Base-by-base conservation (phyloP, 2,888 invertebrate genomes). In the Lepetodrilus schrolli region DNA sequence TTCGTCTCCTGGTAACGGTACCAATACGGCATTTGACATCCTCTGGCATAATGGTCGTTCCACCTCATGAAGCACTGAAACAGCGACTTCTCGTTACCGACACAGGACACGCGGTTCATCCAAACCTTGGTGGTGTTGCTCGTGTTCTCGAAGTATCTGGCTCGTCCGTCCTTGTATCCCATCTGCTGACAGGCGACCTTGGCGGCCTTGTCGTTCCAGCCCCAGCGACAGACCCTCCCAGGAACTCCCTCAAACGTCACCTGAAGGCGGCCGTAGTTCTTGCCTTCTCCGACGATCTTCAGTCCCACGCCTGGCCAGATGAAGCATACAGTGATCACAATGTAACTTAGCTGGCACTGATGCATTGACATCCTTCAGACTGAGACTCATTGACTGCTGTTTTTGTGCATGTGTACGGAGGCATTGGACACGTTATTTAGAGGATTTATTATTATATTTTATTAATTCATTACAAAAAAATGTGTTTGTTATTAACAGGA, bases 121-220 rank as follows among this genome's bases (percentile, higher is more conserved):
- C 68, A 68, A 21, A 68, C 47, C n/a, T 97, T 97, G 91, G 97
- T 98, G 86, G 94, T 94, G 80, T 99, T 97, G n/a, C 74, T 74
- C 0, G 76, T 65, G 5, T 66, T 70, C 0, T 36, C 47, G 17
- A 78, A 75, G 1, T 38, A 66, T 20, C 75, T 66, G 8, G 74
- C 72, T 36, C 72, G 75, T 0, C 84, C 84, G 68, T 81, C 83
- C 10, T 75, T 76, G 71, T 74, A 83, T 0, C 82, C 83, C 2
- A 80, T 68, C 23, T 80, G 79, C 70, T 78, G 73, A 74, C 85
- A 85, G 74, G 82, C 80, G 8, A 85, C 84, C 1, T 78, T 76
- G 0, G 84, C 83, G 48, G 81, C 82, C 20, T 74, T 74, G 47
- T 80, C 74, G 21, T 78, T 77, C 81, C 82, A 82, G 49, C 79